A percentile compares a stretch with the other conserved stretches of the same genome.
phyloP scores from a whole-genome alignment of 2,113 vertebrate genomes.

The Pholis gunnellus region DNA sequence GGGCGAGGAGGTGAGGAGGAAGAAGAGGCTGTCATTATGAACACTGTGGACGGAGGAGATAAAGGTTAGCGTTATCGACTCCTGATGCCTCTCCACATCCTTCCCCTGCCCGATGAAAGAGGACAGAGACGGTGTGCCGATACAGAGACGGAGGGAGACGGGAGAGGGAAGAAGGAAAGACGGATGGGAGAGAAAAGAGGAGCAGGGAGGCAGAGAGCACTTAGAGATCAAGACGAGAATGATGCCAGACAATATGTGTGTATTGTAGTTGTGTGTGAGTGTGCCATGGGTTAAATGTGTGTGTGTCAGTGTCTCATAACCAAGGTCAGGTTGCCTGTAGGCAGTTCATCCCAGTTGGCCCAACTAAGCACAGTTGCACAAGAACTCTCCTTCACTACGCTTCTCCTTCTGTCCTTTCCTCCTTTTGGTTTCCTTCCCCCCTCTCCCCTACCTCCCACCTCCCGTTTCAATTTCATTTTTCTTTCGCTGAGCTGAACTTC shows the following conservation, averaged over 20 bases:
- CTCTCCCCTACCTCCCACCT: neutral
- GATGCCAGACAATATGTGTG: slow-evolving; percentile 9
- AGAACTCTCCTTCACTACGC: neutral
- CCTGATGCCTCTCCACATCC: slow-evolving; percentile 45
- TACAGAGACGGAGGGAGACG: neutral
- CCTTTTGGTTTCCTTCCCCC: slow-evolving; percentile 5
- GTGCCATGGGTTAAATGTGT: slow-evolving; percentile 57
- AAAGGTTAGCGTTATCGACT: slow-evolving; percentile 70
- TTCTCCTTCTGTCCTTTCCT: slow-evolving; percentile 16
- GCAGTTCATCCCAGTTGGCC: slow-evolving; percentile 48
- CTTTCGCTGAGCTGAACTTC: neutral
- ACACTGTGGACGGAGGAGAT: slow-evolving; percentile 44
- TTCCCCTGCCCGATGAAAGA: slow-evolving; percentile 37
- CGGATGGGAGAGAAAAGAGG: neutral
- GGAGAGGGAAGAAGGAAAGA: neutral
- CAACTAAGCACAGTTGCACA: slow-evolving; percentile 30
- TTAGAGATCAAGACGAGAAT: neutral
- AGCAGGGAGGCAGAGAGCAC: neutral
- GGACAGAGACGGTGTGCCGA: slow-evolving; percentile 20
- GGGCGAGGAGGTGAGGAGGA: slow-evolving; percentile 40
- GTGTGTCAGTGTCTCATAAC: slow-evolving; percentile 44
- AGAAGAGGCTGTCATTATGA: slow-evolving; percentile 50
- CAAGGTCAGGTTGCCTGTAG: slow-evolving; percentile 59
- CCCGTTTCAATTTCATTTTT: slow-evolving; percentile 44
- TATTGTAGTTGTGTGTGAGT: slow-evolving; percentile 14